Evolutionary conservation across 64 coral and sea anemone genomes (phyloP).

Genomic region (Actinia tenebrosa): DNA sequence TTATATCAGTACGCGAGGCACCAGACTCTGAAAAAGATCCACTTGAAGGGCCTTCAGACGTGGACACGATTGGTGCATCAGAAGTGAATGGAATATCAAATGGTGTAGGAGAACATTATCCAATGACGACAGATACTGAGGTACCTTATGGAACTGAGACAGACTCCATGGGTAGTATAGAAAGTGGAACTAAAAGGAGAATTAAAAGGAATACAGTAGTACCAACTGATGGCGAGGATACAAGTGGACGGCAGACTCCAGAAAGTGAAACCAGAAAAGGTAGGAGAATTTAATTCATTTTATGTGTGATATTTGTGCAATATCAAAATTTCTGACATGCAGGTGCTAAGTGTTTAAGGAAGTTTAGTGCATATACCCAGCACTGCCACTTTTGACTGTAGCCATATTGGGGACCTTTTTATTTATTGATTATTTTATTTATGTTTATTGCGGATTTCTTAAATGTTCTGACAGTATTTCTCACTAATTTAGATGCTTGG

Average conservation of each 20-base stretch:
- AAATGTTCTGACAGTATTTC: neutral
- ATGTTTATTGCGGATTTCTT: no score
- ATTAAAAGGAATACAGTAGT: conserved; percentile 90
- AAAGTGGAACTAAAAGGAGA: conserved; percentile 56
- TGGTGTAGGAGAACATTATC: conserved; percentile 39
- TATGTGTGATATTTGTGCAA: neutral
- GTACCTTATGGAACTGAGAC: conserved; percentile 78
- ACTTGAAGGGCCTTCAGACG: conserved; percentile 28
- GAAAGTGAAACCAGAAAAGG: conserved; percentile 89
- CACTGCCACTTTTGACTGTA: no score
- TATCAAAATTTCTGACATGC: no score
- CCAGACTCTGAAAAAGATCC: conserved; percentile 62
- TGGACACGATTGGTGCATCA: conserved; percentile 35
- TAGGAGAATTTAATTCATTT: neutral
- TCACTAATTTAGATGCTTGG: conserved; percentile 65
- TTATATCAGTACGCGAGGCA: conserved; percentile 88
- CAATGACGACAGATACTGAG: conserved; percentile 85
- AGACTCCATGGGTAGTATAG: conserved; percentile 78
- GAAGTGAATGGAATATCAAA: conserved; percentile 58
- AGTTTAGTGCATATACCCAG: no score
- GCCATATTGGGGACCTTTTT: no score
- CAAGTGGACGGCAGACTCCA: conserved; percentile 61
- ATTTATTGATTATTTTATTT: no score
- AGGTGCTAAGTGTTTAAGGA: no score
- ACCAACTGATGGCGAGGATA: conserved; percentile 80